phyloP scores from a whole-genome alignment of 2,888 invertebrate genomes.

The Agrochola macilenta region DNA sequence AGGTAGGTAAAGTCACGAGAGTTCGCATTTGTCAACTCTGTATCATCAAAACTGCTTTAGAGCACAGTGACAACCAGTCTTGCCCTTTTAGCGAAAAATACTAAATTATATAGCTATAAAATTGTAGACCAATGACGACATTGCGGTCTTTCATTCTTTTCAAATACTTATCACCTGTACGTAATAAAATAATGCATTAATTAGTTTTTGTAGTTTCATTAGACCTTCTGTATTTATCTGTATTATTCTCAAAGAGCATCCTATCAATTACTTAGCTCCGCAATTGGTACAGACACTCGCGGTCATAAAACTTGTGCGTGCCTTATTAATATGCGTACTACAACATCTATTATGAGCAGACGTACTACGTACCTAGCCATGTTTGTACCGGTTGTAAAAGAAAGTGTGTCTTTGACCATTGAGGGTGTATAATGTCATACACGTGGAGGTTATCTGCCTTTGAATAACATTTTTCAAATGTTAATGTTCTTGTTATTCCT shows the following conservation, averaged over 20 bases:
- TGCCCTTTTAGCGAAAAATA: neutral
- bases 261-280: constrained; percentile 65
- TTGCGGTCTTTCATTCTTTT: neutral
- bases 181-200: neutral
- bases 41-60: neutral
- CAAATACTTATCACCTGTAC: neutral
- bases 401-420: constrained; percentile 52
- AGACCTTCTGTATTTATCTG: constrained; percentile 30
- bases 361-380: constrained; percentile 51
- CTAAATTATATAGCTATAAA: too few relatives aligned
- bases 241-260: constrained; percentile 22
- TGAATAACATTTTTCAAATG: constrained; percentile 8
- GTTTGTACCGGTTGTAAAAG: constrained; percentile 51
- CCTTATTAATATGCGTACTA: constrained; percentile 58
- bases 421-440: constrained; percentile 28
- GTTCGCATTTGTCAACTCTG: neutral
- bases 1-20: too few relatives aligned
- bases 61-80: neutral
- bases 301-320: constrained; percentile 49
- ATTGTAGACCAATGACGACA: neutral
- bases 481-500: constrained; percentile 13
- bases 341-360: constrained; percentile 53
- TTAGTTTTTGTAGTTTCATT: neutral
- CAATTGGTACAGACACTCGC: constrained; percentile 56
- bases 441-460: constrained; percentile 26